Evolutionary conservation across 1,140 invertebrate genomes (phyloP).

Genomic region (Diprion similis): DNA sequence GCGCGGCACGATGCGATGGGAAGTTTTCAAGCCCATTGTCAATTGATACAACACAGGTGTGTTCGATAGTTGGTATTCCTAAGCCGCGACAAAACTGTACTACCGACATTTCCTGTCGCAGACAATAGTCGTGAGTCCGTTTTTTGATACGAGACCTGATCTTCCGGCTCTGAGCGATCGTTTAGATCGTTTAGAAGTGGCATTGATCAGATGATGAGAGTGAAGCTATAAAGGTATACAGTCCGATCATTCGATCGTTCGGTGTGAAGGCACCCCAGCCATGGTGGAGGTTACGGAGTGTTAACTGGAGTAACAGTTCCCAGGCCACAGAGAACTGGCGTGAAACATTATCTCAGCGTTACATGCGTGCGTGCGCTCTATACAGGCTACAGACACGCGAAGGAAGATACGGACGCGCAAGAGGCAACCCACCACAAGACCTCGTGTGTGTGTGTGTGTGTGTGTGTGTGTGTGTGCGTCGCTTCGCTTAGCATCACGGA

Average conservation of each 20-base stretch:
- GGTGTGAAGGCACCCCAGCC: slow-evolving; percentile 41
- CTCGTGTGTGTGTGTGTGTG: slow-evolving; percentile 8
- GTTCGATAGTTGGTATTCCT: too few relatives aligned
- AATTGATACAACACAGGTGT: too few relatives aligned
- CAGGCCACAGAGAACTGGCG: slow-evolving; percentile 27
- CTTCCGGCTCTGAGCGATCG: too few relatives aligned
- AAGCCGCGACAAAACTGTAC: too few relatives aligned
- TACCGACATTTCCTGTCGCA: too few relatives aligned
- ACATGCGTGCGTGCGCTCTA: background rate
- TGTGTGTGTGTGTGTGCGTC: background rate
- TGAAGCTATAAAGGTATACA: background rate
- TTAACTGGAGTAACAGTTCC: slow-evolving; percentile 47
- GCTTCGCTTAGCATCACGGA: slow-evolving; percentile 15
- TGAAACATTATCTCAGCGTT: background rate
- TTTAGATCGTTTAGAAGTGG: too few relatives aligned
- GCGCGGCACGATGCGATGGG: too few relatives aligned
- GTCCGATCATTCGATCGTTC: slow-evolving; percentile 13
- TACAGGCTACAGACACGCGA: slow-evolving; percentile 23
- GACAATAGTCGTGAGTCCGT: too few relatives aligned
- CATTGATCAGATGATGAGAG: too few relatives aligned
- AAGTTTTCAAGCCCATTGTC: too few relatives aligned
- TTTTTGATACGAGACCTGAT: too few relatives aligned
- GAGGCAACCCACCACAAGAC: slow-evolving; percentile 10
- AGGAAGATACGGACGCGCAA: slow-evolving; percentile 17
- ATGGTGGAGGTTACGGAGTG: slow-evolving; percentile 42